phyloP scores from a whole-genome alignment of 1,140 invertebrate genomes.

The Protaetia brevitarsis region DNA sequence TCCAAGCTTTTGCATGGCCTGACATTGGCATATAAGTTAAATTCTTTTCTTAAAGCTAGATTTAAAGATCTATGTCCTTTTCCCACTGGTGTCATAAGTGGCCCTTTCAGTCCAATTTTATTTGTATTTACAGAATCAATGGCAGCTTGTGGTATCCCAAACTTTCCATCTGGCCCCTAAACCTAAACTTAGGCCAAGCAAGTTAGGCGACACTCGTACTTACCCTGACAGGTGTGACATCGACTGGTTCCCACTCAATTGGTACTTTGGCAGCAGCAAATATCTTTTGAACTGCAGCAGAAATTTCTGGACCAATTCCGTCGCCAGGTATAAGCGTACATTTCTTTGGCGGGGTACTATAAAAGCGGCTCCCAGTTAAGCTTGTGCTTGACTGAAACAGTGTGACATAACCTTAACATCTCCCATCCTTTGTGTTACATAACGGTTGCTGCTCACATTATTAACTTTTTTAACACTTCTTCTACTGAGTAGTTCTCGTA shows the following conservation, averaged over 20 bases:
- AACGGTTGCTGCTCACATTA: conserved; percentile 35
- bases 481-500: conserved; percentile 28
- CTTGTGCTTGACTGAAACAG: conserved; percentile 40
- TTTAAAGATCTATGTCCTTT: conserved; percentile 99
- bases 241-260: conserved; percentile 97
- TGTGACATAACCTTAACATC: conserved; percentile 36
- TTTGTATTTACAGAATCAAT: conserved; percentile 98
- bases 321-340: conserved; percentile 94
- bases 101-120: conserved; percentile 97
- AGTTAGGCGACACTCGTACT: conserved; percentile 38
- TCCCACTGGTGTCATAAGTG: conserved; percentile 97
- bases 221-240: conserved; percentile 95
- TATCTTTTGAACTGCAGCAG: conserved; percentile 98
- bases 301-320: conserved; percentile 99
- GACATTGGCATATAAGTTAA: conserved; percentile 98
- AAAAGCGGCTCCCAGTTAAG: conserved; percentile 54
- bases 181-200: conserved; percentile 19
- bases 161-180: conserved; percentile 91
- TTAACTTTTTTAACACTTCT: conserved; percentile 25
- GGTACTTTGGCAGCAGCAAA: conserved; percentile 94
- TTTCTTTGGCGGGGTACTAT: conserved; percentile 64
- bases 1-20: conserved; percentile 96
- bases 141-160: conserved; percentile 94
- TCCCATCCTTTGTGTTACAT: conserved; percentile 29
- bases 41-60: conserved; percentile 96